Evolutionary conservation across 2,888 invertebrate species (phyloP).

Genomic region (Dicycla oo): DNA sequence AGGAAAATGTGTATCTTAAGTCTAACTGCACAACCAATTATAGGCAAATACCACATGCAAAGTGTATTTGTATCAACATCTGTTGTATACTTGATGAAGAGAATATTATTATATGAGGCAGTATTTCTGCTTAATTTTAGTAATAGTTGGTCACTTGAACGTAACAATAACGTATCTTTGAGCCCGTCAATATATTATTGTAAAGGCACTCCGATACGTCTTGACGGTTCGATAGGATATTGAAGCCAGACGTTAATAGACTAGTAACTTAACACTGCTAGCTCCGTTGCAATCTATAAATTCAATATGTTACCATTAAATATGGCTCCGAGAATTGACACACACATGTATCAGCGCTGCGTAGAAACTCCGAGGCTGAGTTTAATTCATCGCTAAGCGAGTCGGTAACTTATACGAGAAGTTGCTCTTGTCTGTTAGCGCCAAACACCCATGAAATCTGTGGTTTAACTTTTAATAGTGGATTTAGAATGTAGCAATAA

Average conservation of each 20-base stretch:
- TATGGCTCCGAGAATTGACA: constrained; percentile 30
- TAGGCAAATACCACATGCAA: too few relatives aligned
- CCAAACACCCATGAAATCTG: constrained; percentile 4
- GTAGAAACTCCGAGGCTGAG: constrained; percentile 25
- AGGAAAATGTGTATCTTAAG: too few relatives aligned
- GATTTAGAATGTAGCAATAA: not conserved
- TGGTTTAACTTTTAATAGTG: constrained; percentile 4
- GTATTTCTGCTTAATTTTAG: too few relatives aligned
- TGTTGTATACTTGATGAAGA: too few relatives aligned
- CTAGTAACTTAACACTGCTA: constrained; percentile 41
- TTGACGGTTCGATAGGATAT: constrained; percentile 13
- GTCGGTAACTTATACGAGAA: constrained; percentile 35
- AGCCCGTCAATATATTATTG: constrained; percentile 1
- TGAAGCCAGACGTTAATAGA: constrained; percentile 19
- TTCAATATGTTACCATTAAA: constrained; percentile 49
- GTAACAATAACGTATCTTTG: not conserved
- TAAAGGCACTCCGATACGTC: not conserved
- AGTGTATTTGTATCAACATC: too few relatives aligned
- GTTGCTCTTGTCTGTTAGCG: constrained; percentile 24
- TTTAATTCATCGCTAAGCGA: constrained; percentile 35
- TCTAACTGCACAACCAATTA: too few relatives aligned
- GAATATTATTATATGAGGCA: not conserved
- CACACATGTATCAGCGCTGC: constrained; percentile 10
- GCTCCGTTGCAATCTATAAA: constrained; percentile 51
- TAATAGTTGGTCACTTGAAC: not conserved